Evolutionary conservation across 2,888 invertebrate species (phyloP).

Genomic region (Argyra leucocephala): DNA sequence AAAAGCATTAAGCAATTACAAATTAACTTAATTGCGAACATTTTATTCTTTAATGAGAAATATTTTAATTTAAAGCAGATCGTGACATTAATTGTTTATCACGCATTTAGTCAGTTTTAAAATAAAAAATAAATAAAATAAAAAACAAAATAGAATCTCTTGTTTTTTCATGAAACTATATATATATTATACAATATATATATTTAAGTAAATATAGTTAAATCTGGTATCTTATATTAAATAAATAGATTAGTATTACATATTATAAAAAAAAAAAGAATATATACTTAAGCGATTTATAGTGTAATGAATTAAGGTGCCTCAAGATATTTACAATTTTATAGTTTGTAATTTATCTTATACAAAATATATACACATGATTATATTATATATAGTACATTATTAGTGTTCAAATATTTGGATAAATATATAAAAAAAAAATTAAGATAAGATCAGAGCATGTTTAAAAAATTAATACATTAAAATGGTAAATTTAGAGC

Average conservation of each 20-base stretch:
- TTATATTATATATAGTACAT: too few species aligned
- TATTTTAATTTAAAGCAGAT: conserved; percentile 37
- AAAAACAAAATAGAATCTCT: not conserved
- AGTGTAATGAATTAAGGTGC: not conserved
- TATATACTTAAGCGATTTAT: not conserved
- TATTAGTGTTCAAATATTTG: too few species aligned
- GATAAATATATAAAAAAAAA: too few species aligned
- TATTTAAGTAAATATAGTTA: not conserved
- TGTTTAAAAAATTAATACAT: not conserved
- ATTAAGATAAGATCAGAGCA: conserved; percentile 2
- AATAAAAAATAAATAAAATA: not conserved
- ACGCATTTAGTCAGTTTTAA: conserved; percentile 17
- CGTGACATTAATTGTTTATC: conserved; percentile 36
- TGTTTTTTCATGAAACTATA: not conserved
- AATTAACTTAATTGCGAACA: conserved; percentile 38
- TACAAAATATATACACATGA: too few species aligned
- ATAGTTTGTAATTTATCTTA: not conserved
- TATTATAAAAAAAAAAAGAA: too few species aligned
- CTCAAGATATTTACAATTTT: not conserved
- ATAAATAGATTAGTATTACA: too few species aligned
- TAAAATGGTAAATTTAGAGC: not conserved
- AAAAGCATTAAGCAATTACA: conserved; percentile 38
- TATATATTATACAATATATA: not conserved
- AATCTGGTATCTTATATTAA: not conserved
- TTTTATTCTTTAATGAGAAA: conserved; percentile 36